These are phyloP conservation scores for Leuciscus idus DNA, from an alignment of 2,113 vertebrate genomes.

Conservation along the genomic window DNA sequence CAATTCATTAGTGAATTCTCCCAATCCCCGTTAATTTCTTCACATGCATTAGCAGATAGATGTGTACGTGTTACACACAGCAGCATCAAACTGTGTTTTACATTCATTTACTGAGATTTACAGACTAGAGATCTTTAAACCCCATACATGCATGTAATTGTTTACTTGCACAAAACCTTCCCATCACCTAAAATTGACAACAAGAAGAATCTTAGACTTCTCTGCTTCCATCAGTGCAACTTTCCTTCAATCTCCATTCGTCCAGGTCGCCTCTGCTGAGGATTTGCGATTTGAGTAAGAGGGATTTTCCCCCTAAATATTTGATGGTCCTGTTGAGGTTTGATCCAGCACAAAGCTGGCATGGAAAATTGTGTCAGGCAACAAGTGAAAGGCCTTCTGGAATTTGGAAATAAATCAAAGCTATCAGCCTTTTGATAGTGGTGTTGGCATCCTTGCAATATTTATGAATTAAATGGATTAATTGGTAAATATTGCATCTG, in stretches of 20 bases:
- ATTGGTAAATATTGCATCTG: background rate
- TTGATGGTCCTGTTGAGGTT: constrained; percentile 44
- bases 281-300: constrained; percentile 37
- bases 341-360: constrained; percentile 35
- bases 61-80: background rate
- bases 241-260: background rate
- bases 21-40: background rate
- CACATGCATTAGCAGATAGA: background rate
- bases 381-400: constrained; percentile 25
- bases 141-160: background rate
- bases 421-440: background rate
- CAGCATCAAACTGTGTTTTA: background rate
- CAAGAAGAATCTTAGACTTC: background rate
- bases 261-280: background rate
- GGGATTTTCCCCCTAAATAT: constrained; percentile 39
- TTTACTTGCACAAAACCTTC: background rate
- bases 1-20: background rate
- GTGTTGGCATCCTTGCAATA: constrained; percentile 10
- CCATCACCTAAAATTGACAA: background rate
- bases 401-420: constrained; percentile 47
- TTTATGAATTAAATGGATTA: constrained; percentile 40
- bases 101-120: background rate
- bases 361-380: constrained; percentile 45
- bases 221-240: background rate
- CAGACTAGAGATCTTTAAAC: background rate